These are phyloP conservation scores for Pachyrhynchus sulphureomaculatus DNA, from an alignment of 1,140 invertebrate genomes.

Conservation along the genomic window DNA sequence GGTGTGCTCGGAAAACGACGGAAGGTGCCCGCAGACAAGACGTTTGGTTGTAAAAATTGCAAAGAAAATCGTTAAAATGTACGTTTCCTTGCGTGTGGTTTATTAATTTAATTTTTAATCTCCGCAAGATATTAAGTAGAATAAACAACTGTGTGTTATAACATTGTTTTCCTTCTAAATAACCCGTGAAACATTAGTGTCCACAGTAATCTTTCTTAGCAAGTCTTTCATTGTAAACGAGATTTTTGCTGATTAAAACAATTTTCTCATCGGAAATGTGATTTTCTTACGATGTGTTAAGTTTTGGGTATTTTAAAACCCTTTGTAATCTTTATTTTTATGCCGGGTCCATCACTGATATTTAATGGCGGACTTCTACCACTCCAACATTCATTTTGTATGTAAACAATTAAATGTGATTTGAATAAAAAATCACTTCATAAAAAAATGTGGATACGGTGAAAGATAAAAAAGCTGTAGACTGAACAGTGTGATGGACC, in stretches of 20 bases:
- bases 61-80: not conserved
- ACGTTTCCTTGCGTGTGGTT: not conserved
- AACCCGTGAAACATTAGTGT: no score
- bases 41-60: conserved; percentile 1
- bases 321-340: not conserved
- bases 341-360: not conserved
- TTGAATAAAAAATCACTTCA: not conserved
- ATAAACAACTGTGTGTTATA: no score
- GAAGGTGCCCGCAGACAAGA: not conserved
- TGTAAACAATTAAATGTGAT: conserved; percentile 5
- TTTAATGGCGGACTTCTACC: not conserved
- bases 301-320: not conserved
- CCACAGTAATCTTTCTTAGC: no score
- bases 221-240: no score
- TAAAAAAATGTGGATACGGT: not conserved
- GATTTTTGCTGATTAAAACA: not conserved
- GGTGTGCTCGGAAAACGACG: not conserved
- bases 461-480: not conserved
- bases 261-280: not conserved
- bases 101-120: not conserved
- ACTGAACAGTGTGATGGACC: conserved; percentile 44
- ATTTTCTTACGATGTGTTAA: not conserved
- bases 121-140: not conserved
- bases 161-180: no score
- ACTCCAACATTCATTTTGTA: not conserved